phyloP scores from a whole-genome alignment of 2,113 vertebrate species.

The Struthidea cinerea region DNA sequence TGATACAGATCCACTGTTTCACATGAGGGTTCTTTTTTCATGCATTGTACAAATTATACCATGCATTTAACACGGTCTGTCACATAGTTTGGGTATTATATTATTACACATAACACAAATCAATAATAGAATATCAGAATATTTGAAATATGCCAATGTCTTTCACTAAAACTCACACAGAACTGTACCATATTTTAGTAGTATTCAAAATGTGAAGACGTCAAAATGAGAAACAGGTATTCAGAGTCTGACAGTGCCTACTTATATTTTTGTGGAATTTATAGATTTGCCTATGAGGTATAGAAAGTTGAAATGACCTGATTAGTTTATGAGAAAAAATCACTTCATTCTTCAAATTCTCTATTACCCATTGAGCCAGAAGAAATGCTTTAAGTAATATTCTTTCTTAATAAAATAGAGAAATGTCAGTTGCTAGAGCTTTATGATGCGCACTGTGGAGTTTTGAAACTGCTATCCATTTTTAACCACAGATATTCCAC shows the following conservation, averaged over 20 bases:
- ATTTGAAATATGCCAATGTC: background rate
- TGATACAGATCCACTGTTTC: background rate
- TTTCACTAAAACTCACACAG: background rate
- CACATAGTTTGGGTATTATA: background rate
- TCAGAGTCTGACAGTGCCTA: background rate
- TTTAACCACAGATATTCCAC: background rate
- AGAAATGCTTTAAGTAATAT: background rate
- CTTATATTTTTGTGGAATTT: background rate
- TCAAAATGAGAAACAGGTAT: background rate
- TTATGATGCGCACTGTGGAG: background rate
- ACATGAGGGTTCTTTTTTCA: background rate
- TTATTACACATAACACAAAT: background rate
- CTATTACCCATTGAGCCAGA: background rate
- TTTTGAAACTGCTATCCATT: background rate
- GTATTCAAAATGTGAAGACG: background rate
- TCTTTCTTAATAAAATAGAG: background rate
- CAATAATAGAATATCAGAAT: background rate
- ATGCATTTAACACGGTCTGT: background rate
- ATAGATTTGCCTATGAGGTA: background rate
- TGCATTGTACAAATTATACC: background rate
- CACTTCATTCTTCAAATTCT: background rate
- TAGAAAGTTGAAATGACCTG: background rate
- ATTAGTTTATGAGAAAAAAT: background rate
- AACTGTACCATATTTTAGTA: background rate
- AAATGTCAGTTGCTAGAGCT: background rate